A percentile compares a stretch with the other conserved stretches of the same genome.
phyloP scores from a whole-genome alignment of 2,113 vertebrate genomes.

The Lepus europaeus region DNA sequence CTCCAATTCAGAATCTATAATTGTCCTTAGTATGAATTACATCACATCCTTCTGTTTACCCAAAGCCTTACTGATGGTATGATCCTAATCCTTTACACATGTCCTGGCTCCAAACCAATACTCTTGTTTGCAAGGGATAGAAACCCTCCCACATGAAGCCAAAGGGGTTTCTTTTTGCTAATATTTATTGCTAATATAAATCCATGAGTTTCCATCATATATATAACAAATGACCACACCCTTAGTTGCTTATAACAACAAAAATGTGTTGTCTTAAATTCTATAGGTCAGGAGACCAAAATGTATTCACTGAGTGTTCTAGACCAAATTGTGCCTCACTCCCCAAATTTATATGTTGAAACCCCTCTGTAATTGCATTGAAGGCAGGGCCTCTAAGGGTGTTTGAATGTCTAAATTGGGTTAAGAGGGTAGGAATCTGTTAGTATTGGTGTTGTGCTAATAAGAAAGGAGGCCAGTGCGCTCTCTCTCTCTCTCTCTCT shows the following conservation, averaged over 20 bases:
- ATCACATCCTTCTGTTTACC: background rate
- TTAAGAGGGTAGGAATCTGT: background rate
- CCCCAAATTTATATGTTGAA: background rate
- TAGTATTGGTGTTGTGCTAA: background rate
- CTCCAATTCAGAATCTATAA: background rate
- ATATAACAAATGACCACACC: background rate
- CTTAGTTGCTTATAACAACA: background rate
- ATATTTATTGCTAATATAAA: background rate
- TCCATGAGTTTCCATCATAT: background rate
- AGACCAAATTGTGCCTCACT: background rate
- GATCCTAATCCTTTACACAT: background rate
- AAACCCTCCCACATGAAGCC: background rate
- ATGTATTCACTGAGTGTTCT: background rate
- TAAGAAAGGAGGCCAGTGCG: background rate
- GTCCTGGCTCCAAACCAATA: background rate
- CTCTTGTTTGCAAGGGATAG: background rate
- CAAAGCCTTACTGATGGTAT: background rate
- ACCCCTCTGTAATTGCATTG: background rate
- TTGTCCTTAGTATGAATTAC: background rate
- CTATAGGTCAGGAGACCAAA: background rate
- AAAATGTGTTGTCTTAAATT: background rate
- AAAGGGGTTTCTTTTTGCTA: background rate
- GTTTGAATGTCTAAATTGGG: background rate
- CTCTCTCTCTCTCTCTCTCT: accelerated
- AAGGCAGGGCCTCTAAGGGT: background rate